Percentiles rank a stretch among this genome's conserved stretches.
Conservation (phyloP, 2,797 vertebrate species). For the Protosalanx chinensis region DNA sequence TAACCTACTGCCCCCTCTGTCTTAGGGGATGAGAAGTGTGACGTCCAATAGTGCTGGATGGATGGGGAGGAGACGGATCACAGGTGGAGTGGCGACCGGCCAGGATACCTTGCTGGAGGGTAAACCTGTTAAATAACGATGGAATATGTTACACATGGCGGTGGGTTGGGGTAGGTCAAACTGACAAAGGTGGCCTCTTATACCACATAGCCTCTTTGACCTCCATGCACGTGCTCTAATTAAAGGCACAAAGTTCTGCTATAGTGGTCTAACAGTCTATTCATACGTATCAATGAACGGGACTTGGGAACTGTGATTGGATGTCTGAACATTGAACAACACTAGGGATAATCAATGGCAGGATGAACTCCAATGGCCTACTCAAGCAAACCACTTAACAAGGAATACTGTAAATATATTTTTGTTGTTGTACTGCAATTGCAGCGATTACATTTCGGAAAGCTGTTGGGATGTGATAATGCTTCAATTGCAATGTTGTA, state of each 20-base stretch:
- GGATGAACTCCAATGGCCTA: conserved; percentile 13
- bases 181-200: conserved; percentile 51
- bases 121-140: conserved; percentile 52
- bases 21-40: conserved; percentile 39
- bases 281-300: background rate
- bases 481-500: no score
- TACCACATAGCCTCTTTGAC: conserved; percentile 37
- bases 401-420: background rate
- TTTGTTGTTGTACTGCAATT: background rate
- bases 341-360: conserved; percentile 35
- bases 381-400: no score
- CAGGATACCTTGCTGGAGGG: conserved; percentile 57
- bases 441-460: background rate
- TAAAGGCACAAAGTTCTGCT: conserved; percentile 15
- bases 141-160: conserved; percentile 51
- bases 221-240: conserved; percentile 35
- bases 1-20: conserved; percentile 19
- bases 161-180: conserved; percentile 24
- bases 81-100: conserved; percentile 45
- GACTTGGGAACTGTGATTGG: background rate
- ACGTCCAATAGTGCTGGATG: conserved; percentile 37
- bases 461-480: no score
- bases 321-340: no score
- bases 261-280: background rate
- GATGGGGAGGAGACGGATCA: conserved; percentile 21